These are phyloP conservation scores for Cynopterus sphinx DNA, from an alignment of 2,797 vertebrate genomes.

Conservation along the genomic window DNA sequence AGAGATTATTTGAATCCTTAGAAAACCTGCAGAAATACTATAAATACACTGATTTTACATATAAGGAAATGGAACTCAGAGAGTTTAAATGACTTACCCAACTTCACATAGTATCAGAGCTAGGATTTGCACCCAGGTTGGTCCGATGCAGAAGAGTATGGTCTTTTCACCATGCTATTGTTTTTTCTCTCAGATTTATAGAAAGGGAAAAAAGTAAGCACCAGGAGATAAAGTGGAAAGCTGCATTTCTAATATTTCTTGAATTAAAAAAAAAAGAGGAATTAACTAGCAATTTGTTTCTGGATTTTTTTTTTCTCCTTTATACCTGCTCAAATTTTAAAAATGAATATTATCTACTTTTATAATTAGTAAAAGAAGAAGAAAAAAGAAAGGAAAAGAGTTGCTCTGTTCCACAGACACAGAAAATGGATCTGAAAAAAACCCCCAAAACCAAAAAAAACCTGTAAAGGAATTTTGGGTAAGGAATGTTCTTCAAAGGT, in stretches of 20 bases:
- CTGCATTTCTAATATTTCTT: background rate
- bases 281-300: background rate
- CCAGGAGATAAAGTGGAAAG: background rate
- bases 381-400: background rate
- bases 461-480: background rate
- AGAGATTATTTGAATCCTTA: background rate
- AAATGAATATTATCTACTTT: slow-evolving; percentile 1
- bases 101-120: background rate
- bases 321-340: background rate
- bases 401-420: background rate
- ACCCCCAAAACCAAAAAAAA: no score
- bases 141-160: background rate
- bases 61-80: background rate
- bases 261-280: background rate
- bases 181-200: background rate
- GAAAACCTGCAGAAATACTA: background rate
- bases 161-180: background rate
- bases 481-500: background rate
- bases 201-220: background rate
- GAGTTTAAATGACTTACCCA: background rate
- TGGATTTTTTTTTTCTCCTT: background rate
- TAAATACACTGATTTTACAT: slow-evolving; percentile 16
- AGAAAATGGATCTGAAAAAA: background rate
- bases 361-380: background rate
- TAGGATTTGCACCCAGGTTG: background rate